Percentiles rank a stretch among this genome's conserved stretches.
phyloP scores from a whole-genome alignment of 1,140 invertebrate genomes.

The Pseudomyrmex gracilis region DNA sequence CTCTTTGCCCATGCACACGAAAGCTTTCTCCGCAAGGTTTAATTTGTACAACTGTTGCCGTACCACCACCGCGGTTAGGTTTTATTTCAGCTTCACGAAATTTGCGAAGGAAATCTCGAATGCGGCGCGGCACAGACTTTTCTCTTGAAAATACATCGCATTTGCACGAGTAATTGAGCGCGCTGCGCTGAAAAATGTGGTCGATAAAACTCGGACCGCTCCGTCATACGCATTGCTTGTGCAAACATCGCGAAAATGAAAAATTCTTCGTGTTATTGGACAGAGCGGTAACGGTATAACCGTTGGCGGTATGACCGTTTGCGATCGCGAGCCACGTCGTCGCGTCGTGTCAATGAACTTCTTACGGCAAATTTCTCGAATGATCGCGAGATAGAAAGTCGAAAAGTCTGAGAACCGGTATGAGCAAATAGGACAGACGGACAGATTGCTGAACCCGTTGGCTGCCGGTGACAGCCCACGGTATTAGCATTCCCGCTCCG shows the following conservation, averaged over 20 bases:
- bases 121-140: slow-evolving; percentile 7
- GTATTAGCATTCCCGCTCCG: slow-evolving; percentile 79
- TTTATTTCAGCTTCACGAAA: slow-evolving; percentile 2
- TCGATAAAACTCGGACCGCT: slow-evolving; percentile 32
- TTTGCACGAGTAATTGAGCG: slow-evolving; percentile 1
- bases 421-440: slow-evolving; percentile 42
- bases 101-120: slow-evolving; percentile 23
- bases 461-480: slow-evolving; percentile 77
- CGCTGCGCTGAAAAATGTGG: not conserved
- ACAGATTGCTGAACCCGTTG: slow-evolving; percentile 63
- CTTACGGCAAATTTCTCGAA: not conserved
- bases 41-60: not conserved
- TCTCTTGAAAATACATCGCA: slow-evolving; percentile 46
- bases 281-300: not conserved
- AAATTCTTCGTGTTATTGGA: slow-evolving; percentile 15
- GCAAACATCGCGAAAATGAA: slow-evolving; percentile 9
- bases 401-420: slow-evolving; percentile 64
- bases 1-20: too few species aligned
- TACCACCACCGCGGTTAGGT: not conserved
- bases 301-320: not conserved
- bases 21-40: not conserved
- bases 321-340: not conserved
- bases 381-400: slow-evolving; percentile 28
- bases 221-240: slow-evolving; percentile 8
- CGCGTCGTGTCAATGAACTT: not conserved